These are phyloP conservation scores for Petroica traversi DNA, from an alignment of 2,113 vertebrate genomes.

Conservation along the genomic window DNA sequence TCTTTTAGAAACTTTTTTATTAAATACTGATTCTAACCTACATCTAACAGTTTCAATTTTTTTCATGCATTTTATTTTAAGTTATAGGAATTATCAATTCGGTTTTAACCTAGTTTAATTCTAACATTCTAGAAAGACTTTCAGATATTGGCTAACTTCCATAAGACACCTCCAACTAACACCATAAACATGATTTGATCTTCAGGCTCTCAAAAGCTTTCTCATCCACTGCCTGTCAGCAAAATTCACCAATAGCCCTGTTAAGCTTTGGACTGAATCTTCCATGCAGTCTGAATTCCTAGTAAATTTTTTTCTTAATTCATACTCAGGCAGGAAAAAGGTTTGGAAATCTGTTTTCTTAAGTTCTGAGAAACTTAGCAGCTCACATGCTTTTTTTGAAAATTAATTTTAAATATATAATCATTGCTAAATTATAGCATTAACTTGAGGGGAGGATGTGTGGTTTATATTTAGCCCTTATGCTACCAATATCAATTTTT, in stretches of 20 bases:
- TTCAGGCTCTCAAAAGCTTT: background rate
- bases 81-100: background rate
- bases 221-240: background rate
- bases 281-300: background rate
- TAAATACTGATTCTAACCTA: background rate
- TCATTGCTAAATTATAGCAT: background rate
- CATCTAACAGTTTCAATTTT: background rate
- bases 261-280: background rate
- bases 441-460: background rate
- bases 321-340: background rate
- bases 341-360: background rate
- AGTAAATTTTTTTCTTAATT: background rate
- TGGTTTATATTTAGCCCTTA: conserved; percentile 6
- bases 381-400: background rate
- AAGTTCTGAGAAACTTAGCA: background rate
- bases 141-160: background rate
- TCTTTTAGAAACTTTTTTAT: background rate
- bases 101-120: background rate
- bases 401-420: background rate
- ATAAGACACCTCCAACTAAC: background rate
- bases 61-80: background rate
- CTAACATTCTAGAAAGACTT: background rate
- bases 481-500: background rate
- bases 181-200: background rate
- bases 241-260: fast-evolving